Percentiles rank a stretch among this genome's conserved stretches.
Conservation (phyloP, 2,888 invertebrate genomes). For the Dastarcus helophoroides region DNA sequence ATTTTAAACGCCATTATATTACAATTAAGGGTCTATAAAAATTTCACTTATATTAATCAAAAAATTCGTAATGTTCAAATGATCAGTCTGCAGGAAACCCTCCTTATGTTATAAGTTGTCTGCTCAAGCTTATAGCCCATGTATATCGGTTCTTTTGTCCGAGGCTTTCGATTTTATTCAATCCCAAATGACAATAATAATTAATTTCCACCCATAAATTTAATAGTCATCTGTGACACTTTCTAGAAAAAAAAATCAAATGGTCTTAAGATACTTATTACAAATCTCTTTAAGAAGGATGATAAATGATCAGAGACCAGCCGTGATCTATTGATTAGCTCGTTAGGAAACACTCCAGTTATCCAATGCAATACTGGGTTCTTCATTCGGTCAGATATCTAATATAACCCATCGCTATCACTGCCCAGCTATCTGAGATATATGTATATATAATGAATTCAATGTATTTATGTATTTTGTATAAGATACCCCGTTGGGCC, state of each 20-base stretch:
- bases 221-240: slow-evolving; percentile 31
- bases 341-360: slow-evolving; percentile 36
- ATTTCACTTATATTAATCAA: too few relatives aligned
- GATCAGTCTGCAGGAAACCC: too few relatives aligned
- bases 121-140: too few relatives aligned
- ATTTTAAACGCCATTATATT: too few relatives aligned
- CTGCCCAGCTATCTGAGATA: slow-evolving; percentile 30
- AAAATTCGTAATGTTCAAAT: too few relatives aligned
- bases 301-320: slow-evolving; percentile 37
- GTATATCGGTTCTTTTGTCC: too few relatives aligned
- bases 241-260: slow-evolving; percentile 30
- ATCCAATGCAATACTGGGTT: slow-evolving; percentile 22
- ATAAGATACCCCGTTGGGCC: slow-evolving; percentile 37
- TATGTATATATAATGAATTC: slow-evolving; percentile 40
- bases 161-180: too few relatives aligned
- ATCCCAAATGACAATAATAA: slow-evolving; percentile 14
- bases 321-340: slow-evolving; percentile 42
- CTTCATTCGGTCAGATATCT: slow-evolving; percentile 5
- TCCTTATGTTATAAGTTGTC: too few relatives aligned
- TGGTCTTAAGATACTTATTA: slow-evolving; percentile 34
- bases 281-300: slow-evolving; percentile 38
- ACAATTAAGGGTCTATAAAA: too few relatives aligned
- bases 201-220: slow-evolving; percentile 22
- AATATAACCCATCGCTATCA: slow-evolving; percentile 8
- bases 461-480: slow-evolving; percentile 41